Conservation (phyloP, 1,140 invertebrate species). For the Sitobion miscanthi region DNA sequence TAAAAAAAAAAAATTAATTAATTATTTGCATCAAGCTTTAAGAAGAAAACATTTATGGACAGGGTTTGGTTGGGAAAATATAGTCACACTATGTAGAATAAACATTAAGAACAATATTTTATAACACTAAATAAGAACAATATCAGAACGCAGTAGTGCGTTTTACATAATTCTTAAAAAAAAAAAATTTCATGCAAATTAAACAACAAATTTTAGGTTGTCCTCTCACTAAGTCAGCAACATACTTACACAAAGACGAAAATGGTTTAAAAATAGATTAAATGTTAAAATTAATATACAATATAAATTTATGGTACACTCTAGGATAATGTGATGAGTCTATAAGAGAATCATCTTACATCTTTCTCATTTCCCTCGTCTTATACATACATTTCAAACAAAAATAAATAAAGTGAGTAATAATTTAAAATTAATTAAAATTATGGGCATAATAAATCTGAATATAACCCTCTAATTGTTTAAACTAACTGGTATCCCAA, state of each 20-base stretch:
- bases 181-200: conserved; percentile 28
- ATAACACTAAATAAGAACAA: conserved; percentile 43
- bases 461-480: conserved; percentile 8
- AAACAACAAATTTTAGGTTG: conserved; percentile 40
- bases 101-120: conserved; percentile 51
- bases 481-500: conserved; percentile 23
- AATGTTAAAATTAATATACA: conserved; percentile 49
- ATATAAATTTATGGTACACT: conserved; percentile 40
- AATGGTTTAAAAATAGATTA: conserved; percentile 41
- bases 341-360: conserved; percentile 29
- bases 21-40: conserved; percentile 48
- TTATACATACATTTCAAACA: conserved; percentile 29
- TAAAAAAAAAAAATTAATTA: conserved; percentile 30
- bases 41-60: conserved; percentile 52
- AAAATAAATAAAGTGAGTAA: conserved; percentile 31
- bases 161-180: conserved; percentile 44
- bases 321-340: conserved; percentile 42
- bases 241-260: conserved; percentile 32
- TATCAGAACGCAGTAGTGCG: neutral
- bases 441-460: conserved; percentile 21
- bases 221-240: conserved; percentile 41
- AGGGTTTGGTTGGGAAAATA: conserved; percentile 34
- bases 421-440: conserved; percentile 35
- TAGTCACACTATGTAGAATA: conserved; percentile 46
- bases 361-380: neutral